Base-by-base conservation (phyloP, 2,888 invertebrate species). In the Cinara cedri region DNA sequence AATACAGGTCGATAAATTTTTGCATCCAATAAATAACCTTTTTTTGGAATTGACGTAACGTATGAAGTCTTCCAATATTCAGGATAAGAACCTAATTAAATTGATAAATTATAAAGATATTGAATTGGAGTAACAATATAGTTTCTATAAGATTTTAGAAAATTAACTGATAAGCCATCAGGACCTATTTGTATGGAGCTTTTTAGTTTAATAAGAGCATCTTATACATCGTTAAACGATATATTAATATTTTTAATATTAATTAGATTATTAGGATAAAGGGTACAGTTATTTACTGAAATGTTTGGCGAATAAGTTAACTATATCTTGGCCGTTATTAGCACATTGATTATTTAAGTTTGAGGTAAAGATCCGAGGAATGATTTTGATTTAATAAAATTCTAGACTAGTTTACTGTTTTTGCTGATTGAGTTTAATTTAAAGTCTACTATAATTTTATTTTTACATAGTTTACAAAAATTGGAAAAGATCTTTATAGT, bases 311-410 rank as follows among this genome's bases (percentile, higher is more conserved):
- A 44, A 44, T 44, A 44, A 44, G 10, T 44, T 44, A 44, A 44
- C 44, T 44, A 44, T 44, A 51, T 51, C 51, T n/a, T 51, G n/a
- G n/a, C 51, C 51, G n/a, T 16, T 51, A 51, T 51, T n/a, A n/a
- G n/a, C 51, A 51, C 51, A n/a, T n/a, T n/a, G n/a, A 51, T 51
- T n/a, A 51, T 51, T 51, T n/a, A 51, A 51, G 51, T 51, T 51
- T n/a, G 51, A 51, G n/a, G 51, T 51, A 51, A n/a, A 14, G n/a
- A 51, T 2, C 14, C 51, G n/a, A n/a, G n/a, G 4, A n/a, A 51
- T n/a, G 51, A n/a, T 16, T 51, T 51, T 16, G 51, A 51, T n/a
- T 51, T 51, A 51, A 51, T 51, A 51, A 51, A 51, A 51, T 51
- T n/a, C n/a, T n/a, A 51, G 51, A 51, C 16, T n/a, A 51, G n/a